These are phyloP conservation scores for Tineola bisselliella DNA, from an alignment of 2,888 invertebrate genomes.

Conservation along the genomic window DNA sequence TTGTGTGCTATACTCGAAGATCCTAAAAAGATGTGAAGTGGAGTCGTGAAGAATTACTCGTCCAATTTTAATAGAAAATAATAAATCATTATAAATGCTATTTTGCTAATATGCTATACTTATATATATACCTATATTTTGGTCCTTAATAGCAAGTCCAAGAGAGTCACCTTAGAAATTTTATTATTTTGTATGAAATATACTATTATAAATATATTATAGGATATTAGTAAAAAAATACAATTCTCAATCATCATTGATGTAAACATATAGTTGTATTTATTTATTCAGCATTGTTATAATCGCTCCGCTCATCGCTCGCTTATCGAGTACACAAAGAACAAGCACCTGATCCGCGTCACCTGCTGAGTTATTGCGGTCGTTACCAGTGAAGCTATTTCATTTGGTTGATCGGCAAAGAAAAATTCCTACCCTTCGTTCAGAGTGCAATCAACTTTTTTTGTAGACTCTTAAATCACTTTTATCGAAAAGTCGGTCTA, in stretches of 20 bases:
- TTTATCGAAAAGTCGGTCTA: conserved; percentile 11
- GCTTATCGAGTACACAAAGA: not conserved
- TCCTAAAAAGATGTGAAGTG: not conserved
- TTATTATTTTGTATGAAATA: no score
- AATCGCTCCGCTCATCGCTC: not conserved
- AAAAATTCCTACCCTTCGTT: conserved; percentile 22
- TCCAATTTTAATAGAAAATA: not conserved
- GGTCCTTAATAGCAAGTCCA: no score
- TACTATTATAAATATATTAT: no score
- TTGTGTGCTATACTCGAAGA: not conserved
- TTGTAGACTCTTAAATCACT: conserved; percentile 11
- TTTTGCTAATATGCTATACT: no score
- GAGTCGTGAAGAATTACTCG: not conserved
- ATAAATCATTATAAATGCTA: not conserved
- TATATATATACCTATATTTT: no score
- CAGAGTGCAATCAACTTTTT: conserved; percentile 12
- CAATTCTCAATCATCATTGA: not conserved
- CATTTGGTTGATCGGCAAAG: conserved; percentile 27
- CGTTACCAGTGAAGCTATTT: conserved; percentile 30
- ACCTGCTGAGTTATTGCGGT: conserved; percentile 28
- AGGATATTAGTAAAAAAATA: no score
- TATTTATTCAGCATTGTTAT: no score
- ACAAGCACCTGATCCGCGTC: conserved; percentile 26
- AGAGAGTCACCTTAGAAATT: no score
- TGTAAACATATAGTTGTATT: not conserved